A percentile compares a stretch with the other conserved stretches of the same genome.
Evolutionary conservation across 2,888 invertebrate species (phyloP).

Genomic region (Apamea epomidion): DNA sequence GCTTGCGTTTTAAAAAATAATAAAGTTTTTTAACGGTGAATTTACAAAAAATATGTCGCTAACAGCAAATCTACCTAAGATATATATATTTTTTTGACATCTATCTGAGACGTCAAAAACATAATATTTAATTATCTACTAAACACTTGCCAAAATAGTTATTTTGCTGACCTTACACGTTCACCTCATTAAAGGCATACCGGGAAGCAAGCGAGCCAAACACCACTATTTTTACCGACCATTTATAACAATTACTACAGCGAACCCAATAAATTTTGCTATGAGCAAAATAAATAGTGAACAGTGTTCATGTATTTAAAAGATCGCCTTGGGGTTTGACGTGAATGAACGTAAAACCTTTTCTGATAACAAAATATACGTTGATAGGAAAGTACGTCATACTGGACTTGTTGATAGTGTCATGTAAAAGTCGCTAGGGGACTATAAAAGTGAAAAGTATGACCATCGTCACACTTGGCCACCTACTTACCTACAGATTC

Average conservation of each 20-base stretch:
- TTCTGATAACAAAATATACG: background rate
- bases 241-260: conserved; percentile 5
- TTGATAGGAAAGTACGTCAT: too few species aligned
- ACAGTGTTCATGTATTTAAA: conserved; percentile 40
- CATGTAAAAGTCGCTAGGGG: too few species aligned
- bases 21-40: background rate
- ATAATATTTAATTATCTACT: background rate
- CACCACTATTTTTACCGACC: conserved; percentile 17
- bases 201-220: conserved; percentile 13
- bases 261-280: conserved; percentile 33
- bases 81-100: too few species aligned
- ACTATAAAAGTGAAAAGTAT: too few species aligned
- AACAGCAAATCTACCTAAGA: too few species aligned
- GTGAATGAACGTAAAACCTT: conserved; percentile 5
- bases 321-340: background rate
- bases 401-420: background rate
- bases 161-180: conserved; percentile 22
- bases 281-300: conserved; percentile 35
- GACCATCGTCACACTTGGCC: too few species aligned
- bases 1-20: background rate
- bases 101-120: background rate
- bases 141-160: background rate
- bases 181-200: conserved; percentile 37
- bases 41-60: too few species aligned
- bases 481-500: background rate